Evolutionary conservation across 2,888 invertebrate species (phyloP).

Genomic region (Incurvaria masculella): DNA sequence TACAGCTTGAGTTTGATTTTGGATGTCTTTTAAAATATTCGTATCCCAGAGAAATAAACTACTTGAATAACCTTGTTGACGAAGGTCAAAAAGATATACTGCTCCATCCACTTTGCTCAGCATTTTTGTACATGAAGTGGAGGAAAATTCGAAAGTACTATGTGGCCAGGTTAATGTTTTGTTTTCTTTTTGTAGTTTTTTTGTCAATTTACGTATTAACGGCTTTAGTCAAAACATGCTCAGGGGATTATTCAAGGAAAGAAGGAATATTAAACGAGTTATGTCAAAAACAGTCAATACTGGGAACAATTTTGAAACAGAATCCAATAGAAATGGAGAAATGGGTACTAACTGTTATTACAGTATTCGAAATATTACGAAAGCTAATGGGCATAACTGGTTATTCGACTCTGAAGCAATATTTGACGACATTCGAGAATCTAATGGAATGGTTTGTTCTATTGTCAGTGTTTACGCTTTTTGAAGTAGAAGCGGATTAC

Average conservation of each 20-base stretch:
- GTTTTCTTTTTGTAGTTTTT: slow-evolving; percentile 75
- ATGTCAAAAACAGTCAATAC: slow-evolving; percentile 69
- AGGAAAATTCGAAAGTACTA: slow-evolving; percentile 87
- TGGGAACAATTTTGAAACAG: slow-evolving; percentile 67
- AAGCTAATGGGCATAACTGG: slow-evolving; percentile 80
- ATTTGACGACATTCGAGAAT: slow-evolving; percentile 79
- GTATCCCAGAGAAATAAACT: slow-evolving; percentile 81
- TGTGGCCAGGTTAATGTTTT: slow-evolving; percentile 74
- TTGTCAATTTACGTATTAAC: slow-evolving; percentile 77
- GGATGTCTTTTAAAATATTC: slow-evolving; percentile 78
- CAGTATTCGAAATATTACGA: slow-evolving; percentile 71
- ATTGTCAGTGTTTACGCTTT: slow-evolving; percentile 76
- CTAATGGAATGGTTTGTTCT: slow-evolving; percentile 86
- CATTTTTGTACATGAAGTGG: slow-evolving; percentile 88
- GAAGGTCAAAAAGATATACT: slow-evolving; percentile 87
- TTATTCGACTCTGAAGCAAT: slow-evolving; percentile 73
- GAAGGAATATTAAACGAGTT: slow-evolving; percentile 63
- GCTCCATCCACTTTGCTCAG: slow-evolving; percentile 82
- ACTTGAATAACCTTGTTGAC: slow-evolving; percentile 81
- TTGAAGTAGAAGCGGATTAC: slow-evolving; percentile 73
- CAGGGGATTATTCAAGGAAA: slow-evolving; percentile 43
- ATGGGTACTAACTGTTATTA: slow-evolving; percentile 74
- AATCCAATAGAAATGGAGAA: slow-evolving; percentile 79
- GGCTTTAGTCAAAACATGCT: slow-evolving; percentile 69
- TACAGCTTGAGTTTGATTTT: slow-evolving; percentile 78